These are phyloP conservation scores for Micromesistius poutassou DNA, from an alignment of 2,797 vertebrate genomes.

Conservation along the genomic window DNA sequence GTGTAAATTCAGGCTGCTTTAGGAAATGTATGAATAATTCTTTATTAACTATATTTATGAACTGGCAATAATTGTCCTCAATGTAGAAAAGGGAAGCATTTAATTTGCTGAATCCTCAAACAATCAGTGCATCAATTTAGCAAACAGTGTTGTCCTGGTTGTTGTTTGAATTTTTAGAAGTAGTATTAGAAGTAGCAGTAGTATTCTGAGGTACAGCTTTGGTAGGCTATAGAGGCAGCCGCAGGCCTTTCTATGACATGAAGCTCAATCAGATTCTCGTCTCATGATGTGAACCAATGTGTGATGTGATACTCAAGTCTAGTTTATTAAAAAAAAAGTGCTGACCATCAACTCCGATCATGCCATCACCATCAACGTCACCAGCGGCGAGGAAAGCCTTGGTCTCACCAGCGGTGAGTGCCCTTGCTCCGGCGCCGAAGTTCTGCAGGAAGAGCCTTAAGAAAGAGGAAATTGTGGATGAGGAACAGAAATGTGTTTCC, in stretches of 20 bases:
- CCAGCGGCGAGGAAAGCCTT: constrained; percentile 70
- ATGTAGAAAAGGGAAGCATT: no score
- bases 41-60: background rate
- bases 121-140: background rate
- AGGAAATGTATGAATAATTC: background rate
- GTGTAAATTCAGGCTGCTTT: background rate
- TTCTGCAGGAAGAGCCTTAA: constrained; percentile 79
- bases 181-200: background rate
- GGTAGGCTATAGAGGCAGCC: background rate
- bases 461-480: background rate
- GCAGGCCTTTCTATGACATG: background rate
- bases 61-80: background rate
- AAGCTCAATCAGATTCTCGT: background rate
- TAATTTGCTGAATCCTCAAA: background rate
- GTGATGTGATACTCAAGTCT: background rate
- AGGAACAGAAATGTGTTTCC: constrained; percentile 2
- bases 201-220: background rate
- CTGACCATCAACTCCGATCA: constrained; percentile 76
- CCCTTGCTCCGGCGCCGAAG: constrained; percentile 71
- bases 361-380: constrained; percentile 79
- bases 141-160: background rate
- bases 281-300: background rate
- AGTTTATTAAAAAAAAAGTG: background rate
- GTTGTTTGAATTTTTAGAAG: background rate
- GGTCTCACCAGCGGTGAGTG: constrained; percentile 76